phyloP scores from a whole-genome alignment of 1,140 invertebrate genomes.

The Octopus sinensis region DNA sequence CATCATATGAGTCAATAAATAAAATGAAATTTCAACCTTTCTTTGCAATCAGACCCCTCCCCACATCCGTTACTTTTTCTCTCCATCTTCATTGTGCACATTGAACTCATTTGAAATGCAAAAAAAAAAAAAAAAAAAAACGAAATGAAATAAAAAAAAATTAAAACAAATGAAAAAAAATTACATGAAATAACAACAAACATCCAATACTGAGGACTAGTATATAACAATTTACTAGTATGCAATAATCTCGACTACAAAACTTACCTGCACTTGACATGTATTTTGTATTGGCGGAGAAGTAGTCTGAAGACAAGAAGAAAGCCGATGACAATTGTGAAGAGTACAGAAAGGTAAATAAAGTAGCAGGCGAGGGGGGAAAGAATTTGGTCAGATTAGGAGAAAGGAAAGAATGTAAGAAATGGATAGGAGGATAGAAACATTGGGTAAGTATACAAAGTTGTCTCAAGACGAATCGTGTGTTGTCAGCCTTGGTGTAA shows the following conservation, averaged over 20 bases:
- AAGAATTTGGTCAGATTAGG: neutral
- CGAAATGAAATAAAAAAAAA: neutral
- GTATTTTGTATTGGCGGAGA: constrained; percentile 6
- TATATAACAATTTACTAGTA: neutral
- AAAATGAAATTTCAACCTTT: too few relatives aligned
- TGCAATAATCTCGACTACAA: neutral
- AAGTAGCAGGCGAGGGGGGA: neutral
- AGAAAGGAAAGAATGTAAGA: neutral
- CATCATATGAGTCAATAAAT: too few relatives aligned
- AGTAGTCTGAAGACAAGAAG: constrained; percentile 8
- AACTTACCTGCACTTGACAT: constrained; percentile 13
- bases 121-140: neutral
- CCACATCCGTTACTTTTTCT: too few relatives aligned
- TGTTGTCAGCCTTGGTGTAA: neutral
- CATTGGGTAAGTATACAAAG: neutral
- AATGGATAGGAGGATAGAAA: neutral
- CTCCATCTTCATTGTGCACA: neutral
- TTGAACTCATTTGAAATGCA: neutral
- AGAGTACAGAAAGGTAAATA: neutral
- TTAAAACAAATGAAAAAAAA: neutral
- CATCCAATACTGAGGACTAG: neutral
- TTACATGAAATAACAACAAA: neutral
- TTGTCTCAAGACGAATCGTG: neutral
- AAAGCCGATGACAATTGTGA: neutral
- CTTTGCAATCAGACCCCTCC: too few relatives aligned